Percentiles rank a stretch among this genome's conserved stretches.
Conservation (phyloP, 2,113 vertebrate genomes). For the Gymnocephalus cernua region DNA sequence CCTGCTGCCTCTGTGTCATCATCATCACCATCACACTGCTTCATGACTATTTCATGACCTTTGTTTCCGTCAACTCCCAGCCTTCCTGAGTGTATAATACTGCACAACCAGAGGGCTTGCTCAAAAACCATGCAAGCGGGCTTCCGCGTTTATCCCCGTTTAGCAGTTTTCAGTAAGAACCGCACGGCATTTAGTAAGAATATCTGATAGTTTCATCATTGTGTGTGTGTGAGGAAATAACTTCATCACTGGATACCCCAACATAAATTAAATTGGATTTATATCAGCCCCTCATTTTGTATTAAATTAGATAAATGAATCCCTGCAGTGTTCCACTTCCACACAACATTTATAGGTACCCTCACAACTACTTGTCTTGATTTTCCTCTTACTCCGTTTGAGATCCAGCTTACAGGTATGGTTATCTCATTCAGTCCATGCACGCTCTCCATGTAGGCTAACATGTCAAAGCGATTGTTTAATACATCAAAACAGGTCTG, state of each 20-base stretch:
- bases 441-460: not conserved
- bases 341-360: not conserved
- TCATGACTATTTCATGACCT: constrained; percentile 79
- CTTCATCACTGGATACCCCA: not conserved
- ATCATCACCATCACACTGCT: constrained; percentile 55
- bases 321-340: not conserved
- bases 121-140: constrained; percentile 1
- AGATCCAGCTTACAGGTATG: not conserved
- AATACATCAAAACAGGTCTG: constrained; percentile 4
- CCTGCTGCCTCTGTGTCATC: constrained; percentile 60
- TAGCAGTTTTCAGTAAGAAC: constrained; percentile 17
- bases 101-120: constrained; percentile 46
- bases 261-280: not conserved
- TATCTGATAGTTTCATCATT: not conserved
- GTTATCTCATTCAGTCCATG: not conserved
- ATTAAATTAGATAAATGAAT: not conserved
- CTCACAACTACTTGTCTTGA: constrained; percentile 1
- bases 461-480: not conserved
- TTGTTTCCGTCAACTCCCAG: constrained; percentile 67
- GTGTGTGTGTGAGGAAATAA: not conserved
- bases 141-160: constrained; percentile 18
- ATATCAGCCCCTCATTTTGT: constrained; percentile 2
- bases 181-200: not conserved
- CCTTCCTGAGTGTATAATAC: constrained; percentile 54
- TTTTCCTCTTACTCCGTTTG: not conserved